phyloP scores from a whole-genome alignment of 2,888 invertebrate genomes.

The Polymixis flavicincta region DNA sequence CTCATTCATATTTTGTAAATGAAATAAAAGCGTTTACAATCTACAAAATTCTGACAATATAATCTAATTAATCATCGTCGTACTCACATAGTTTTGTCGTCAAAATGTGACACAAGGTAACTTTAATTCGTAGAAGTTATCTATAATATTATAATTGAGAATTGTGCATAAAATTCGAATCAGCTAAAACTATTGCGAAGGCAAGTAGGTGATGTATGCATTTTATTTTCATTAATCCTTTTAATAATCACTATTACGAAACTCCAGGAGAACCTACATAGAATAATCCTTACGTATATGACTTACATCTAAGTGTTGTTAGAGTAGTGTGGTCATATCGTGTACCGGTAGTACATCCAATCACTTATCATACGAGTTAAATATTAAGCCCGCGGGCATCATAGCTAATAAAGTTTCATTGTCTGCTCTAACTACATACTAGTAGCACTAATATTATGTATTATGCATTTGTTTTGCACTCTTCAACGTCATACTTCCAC shows the following conservation, averaged over 20 bases:
- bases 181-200: slow-evolving; percentile 86
- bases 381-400: slow-evolving; percentile 75
- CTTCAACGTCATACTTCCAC: slow-evolving; percentile 73
- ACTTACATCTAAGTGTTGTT: slow-evolving; percentile 86
- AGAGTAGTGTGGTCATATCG: slow-evolving; percentile 80
- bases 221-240: slow-evolving; percentile 74
- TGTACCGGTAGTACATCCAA: slow-evolving; percentile 70
- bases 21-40: slow-evolving; percentile 63
- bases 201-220: slow-evolving; percentile 88
- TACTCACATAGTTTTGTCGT: slow-evolving; percentile 69
- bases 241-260: slow-evolving; percentile 73
- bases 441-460: slow-evolving; percentile 86
- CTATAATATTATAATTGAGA: slow-evolving; percentile 74
- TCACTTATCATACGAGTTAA: slow-evolving; percentile 71
- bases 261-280: slow-evolving; percentile 75
- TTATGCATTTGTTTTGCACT: slow-evolving; percentile 86
- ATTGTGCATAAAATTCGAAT: slow-evolving; percentile 85
- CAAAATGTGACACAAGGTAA: slow-evolving; percentile 83
- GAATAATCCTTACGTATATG: slow-evolving; percentile 70
- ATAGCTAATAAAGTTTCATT: slow-evolving; percentile 76
- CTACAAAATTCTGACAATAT: slow-evolving; percentile 64
- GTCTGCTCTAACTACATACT: slow-evolving; percentile 80
- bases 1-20: slow-evolving; percentile 61
- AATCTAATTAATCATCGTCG: slow-evolving; percentile 63
- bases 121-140: slow-evolving; percentile 81